These are phyloP conservation scores for Hippopotamus amphibius DNA, from an alignment of 2,113 vertebrate genomes.

Conservation along the genomic window DNA sequence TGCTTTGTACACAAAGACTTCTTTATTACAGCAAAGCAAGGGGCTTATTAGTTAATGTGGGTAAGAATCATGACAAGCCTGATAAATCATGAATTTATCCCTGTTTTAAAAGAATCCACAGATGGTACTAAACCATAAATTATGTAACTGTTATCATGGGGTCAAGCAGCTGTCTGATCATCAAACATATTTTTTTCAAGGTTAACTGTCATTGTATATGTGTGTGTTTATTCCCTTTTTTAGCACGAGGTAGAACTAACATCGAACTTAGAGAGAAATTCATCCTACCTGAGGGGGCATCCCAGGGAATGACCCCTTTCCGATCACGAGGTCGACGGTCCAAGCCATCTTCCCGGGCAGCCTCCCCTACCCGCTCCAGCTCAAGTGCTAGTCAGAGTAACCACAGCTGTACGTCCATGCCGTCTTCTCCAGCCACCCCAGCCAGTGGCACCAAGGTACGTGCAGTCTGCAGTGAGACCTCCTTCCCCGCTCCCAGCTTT, in stretches of 20 bases:
- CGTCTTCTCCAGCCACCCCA: slow-evolving; percentile 95
- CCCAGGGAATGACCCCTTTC: slow-evolving; percentile 96
- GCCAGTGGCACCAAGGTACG: slow-evolving; percentile 95
- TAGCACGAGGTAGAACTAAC: slow-evolving; percentile 98
- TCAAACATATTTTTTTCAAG: slow-evolving; percentile 11
- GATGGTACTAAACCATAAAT: background rate
- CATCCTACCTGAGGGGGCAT: slow-evolving; percentile 96
- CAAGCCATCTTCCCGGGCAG: slow-evolving; percentile 96
- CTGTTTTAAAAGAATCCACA: background rate
- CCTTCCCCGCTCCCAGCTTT: background rate
- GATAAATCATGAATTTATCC: background rate
- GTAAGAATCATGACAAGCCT: background rate
- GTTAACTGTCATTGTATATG: background rate
- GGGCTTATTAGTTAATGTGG: background rate
- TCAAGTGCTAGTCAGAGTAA: slow-evolving; percentile 98
- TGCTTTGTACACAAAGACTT: background rate
- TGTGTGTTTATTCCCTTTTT: slow-evolving; percentile 27
- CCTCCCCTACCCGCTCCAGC: slow-evolving; percentile 96
- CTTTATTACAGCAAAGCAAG: background rate
- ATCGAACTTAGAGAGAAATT: slow-evolving; percentile 98
- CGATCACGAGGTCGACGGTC: slow-evolving; percentile 95
- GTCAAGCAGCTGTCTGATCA: slow-evolving; percentile 48
- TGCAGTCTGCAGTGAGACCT: background rate
- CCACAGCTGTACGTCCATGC: slow-evolving; percentile 95
- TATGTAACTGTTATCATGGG: background rate